phyloP scores from a whole-genome alignment of 2,888 invertebrate genomes.

The Hirtodrosophila cameraria region DNA sequence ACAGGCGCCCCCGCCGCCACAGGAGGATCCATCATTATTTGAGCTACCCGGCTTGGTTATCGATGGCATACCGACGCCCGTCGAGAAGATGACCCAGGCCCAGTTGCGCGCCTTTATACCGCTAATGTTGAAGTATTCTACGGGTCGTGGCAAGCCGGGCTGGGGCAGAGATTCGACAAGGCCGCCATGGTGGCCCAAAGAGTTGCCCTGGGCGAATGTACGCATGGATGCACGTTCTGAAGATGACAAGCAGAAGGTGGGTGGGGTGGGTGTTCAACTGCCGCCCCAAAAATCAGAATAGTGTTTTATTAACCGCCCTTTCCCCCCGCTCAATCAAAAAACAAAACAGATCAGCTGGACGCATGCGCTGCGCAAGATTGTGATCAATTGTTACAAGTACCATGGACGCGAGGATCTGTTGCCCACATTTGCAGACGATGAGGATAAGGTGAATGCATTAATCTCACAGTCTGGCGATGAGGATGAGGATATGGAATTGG shows the following conservation, averaged over 20 bases:
- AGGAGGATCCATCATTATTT: constrained; percentile 95
- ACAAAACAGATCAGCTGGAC: constrained; percentile 96
- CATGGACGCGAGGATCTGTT: constrained; percentile 97
- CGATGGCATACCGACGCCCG: constrained; percentile 98
- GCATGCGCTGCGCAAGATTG: constrained; percentile 97
- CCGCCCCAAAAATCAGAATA: constrained; percentile 34
- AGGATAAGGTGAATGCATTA: constrained; percentile 89
- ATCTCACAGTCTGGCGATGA: constrained; percentile 83
- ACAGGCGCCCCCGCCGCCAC: constrained; percentile 92
- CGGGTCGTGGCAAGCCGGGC: constrained; percentile 97
- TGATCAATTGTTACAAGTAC: constrained; percentile 98
- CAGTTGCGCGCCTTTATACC: constrained; percentile 98
- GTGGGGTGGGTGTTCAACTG: constrained; percentile 68
- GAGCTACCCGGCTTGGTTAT: constrained; percentile 98
- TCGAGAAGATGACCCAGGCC: constrained; percentile 99
- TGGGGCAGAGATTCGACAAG: constrained; percentile 98
- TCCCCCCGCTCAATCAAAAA: neutral
- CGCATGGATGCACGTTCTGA: constrained; percentile 98
- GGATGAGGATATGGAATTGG: constrained; percentile 79
- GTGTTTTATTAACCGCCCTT: constrained; percentile 41
- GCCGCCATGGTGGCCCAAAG: constrained; percentile 99
- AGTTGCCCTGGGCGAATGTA: constrained; percentile 99
- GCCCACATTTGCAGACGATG: constrained; percentile 96
- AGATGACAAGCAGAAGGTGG: constrained; percentile 98
- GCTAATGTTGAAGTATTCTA: constrained; percentile 98